Evolutionary conservation across 2,113 vertebrate species (phyloP).

Genomic region (Limanda limanda): DNA sequence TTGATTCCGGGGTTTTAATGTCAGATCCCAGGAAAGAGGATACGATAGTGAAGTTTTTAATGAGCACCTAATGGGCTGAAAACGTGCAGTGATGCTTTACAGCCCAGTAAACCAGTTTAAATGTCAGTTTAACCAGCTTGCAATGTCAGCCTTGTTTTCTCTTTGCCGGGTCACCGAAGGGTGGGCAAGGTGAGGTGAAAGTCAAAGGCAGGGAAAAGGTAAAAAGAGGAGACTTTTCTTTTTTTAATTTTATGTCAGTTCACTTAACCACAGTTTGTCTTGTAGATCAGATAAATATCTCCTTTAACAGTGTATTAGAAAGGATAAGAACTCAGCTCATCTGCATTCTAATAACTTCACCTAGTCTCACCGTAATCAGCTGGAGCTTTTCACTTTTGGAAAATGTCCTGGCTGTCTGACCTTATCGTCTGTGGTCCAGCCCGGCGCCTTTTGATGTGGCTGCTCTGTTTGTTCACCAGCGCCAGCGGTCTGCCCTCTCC

Average conservation of each 20-base stretch:
- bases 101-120: conserved; percentile 47
- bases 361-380: background rate
- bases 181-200: conserved; percentile 31
- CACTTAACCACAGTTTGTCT: background rate
- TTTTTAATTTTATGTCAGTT: background rate
- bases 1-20: background rate
- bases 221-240: background rate
- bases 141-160: background rate
- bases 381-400: conserved; percentile 26
- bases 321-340: background rate
- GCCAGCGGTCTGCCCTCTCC: conserved; percentile 73
- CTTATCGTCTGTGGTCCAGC: conserved; percentile 37
- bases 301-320: background rate
- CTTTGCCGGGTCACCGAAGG: conserved; percentile 22
- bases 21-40: background rate
- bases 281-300: background rate
- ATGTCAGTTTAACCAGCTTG: conserved; percentile 25
- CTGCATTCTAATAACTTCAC: background rate
- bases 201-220: background rate
- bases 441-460: conserved; percentile 70
- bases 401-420: conserved; percentile 55
- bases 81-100: conserved; percentile 36
- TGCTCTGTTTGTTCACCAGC: conserved; percentile 80
- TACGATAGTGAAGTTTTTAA: background rate
- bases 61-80: conserved; percentile 20